Evolutionary conservation across 2,888 invertebrate species (phyloP).

Genomic region (Brenthis daphne): DNA sequence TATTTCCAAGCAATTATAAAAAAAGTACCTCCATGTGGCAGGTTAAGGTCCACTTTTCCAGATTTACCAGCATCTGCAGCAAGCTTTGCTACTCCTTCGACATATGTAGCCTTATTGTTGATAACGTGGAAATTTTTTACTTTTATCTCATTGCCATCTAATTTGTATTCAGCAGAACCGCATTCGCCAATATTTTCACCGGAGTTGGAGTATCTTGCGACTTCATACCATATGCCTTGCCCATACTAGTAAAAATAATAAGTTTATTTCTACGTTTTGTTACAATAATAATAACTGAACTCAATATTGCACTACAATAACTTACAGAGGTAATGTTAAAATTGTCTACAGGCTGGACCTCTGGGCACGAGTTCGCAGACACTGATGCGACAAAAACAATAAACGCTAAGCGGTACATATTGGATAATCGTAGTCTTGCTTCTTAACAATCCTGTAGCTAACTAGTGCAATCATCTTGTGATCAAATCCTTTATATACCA

Average conservation of each 20-base stretch:
- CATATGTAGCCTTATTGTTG: constrained; percentile 55
- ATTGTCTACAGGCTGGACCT: constrained; percentile 16
- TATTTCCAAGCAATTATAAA: not conserved
- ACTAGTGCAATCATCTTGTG: not conserved
- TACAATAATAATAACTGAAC: not conserved
- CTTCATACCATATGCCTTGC: constrained; percentile 26
- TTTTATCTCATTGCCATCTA: constrained; percentile 63
- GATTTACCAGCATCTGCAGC: constrained; percentile 70
- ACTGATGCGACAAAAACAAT: constrained; percentile 1
- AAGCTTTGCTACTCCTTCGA: constrained; percentile 65
- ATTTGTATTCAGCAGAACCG: constrained; percentile 79
- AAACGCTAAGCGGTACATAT: constrained; percentile 7
- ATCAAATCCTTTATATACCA: constrained; percentile 9
- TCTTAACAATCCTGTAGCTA: not conserved
- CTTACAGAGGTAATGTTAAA: constrained; percentile 24
- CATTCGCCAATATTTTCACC: constrained; percentile 33
- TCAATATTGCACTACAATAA: not conserved
- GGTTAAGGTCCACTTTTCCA: constrained; percentile 61
- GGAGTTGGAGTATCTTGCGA: not conserved
- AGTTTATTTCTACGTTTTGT: not conserved
- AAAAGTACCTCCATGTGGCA: constrained; percentile 36
- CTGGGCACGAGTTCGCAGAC: constrained; percentile 15
- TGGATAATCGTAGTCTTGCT: constrained; percentile 2
- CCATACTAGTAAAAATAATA: constrained; percentile 7
- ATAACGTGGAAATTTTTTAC: constrained; percentile 66